phyloP scores from a whole-genome alignment of 2,797 vertebrate species.

The Tapera naevia region DNA sequence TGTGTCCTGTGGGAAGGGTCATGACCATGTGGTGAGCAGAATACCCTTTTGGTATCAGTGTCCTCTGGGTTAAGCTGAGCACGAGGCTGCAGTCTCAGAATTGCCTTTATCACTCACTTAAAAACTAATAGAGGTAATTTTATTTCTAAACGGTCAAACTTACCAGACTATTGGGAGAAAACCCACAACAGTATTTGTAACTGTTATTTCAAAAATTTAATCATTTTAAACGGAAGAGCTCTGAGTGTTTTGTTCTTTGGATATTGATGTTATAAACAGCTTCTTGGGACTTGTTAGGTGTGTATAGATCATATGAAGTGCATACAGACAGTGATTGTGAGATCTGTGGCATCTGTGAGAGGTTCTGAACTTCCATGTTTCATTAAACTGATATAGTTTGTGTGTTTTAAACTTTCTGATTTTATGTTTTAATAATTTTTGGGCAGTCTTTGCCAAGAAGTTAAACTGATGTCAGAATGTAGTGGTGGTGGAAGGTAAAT shows the following conservation, averaged over 20 bases:
- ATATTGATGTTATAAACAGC: neutral
- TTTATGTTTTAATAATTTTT: neutral
- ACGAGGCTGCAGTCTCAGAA: neutral
- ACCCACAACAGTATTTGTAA: neutral
- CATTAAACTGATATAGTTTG: neutral
- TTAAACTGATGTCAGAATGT: neutral
- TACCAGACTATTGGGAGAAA: neutral
- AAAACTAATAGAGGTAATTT: neutral
- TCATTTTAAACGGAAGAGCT: neutral
- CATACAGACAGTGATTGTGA: neutral
- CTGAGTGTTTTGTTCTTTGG: neutral
- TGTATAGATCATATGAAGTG: fast-evolving
- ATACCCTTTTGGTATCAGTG: neutral
- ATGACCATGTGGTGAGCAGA: neutral
- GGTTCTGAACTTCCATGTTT: neutral
- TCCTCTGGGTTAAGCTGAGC: neutral
- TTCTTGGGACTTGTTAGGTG: neutral
- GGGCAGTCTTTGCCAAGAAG: neutral
- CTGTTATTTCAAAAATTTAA: neutral
- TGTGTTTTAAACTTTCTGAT: neutral
- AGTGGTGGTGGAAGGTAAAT: neutral
- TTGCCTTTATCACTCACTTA: neutral
- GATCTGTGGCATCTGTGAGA: neutral
- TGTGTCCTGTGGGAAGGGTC: neutral
- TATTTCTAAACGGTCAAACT: neutral